Evolutionary conservation across 2,888 invertebrate species (phyloP).

Genomic region (Cheilosia vernalis): DNA sequence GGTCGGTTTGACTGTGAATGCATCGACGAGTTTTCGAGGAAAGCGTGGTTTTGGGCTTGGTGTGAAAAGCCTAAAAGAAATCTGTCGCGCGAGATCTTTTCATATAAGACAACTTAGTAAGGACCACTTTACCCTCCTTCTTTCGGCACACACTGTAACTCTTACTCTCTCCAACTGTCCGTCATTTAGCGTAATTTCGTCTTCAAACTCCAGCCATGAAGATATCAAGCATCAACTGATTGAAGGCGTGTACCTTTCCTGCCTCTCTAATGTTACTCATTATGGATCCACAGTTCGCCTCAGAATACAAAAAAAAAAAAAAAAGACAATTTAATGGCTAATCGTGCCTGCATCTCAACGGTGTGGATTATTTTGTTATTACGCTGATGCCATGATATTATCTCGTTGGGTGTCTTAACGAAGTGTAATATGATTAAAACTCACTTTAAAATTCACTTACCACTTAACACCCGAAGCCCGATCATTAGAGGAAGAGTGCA

Average conservation of each 20-base stretch:
- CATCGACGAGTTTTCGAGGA: too few relatives aligned
- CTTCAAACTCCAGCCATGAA: slow-evolving; percentile 46
- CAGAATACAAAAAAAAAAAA: not conserved
- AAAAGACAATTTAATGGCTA: slow-evolving; percentile 60
- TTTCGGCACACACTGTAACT: slow-evolving; percentile 40
- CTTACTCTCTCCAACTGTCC: slow-evolving; percentile 15
- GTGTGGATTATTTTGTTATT: slow-evolving; percentile 38
- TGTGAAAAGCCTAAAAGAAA: too few relatives aligned
- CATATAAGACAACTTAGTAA: too few relatives aligned
- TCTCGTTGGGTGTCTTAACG: slow-evolving; percentile 26
- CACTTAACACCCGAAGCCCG: slow-evolving; percentile 25
- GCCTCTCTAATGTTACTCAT: slow-evolving; percentile 59
- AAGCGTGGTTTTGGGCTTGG: too few relatives aligned
- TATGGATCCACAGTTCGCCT: slow-evolving; percentile 14
- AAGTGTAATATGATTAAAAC: slow-evolving; percentile 59
- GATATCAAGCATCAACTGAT: slow-evolving; percentile 50
- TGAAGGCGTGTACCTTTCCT: slow-evolving; percentile 52
- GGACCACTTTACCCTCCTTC: not conserved
- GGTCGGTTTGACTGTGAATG: too few relatives aligned
- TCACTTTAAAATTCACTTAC: slow-evolving; percentile 64
- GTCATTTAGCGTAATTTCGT: slow-evolving; percentile 23
- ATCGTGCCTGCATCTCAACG: slow-evolving; percentile 45
- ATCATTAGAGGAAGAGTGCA: slow-evolving; percentile 28
- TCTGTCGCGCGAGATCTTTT: too few relatives aligned
- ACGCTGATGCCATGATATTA: slow-evolving; percentile 20